A percentile compares a stretch with the other conserved stretches of the same genome.
These are phyloP conservation scores for Ophonus ardosiacus DNA, from an alignment of 2,888 invertebrate genomes.

Conservation along the genomic window DNA sequence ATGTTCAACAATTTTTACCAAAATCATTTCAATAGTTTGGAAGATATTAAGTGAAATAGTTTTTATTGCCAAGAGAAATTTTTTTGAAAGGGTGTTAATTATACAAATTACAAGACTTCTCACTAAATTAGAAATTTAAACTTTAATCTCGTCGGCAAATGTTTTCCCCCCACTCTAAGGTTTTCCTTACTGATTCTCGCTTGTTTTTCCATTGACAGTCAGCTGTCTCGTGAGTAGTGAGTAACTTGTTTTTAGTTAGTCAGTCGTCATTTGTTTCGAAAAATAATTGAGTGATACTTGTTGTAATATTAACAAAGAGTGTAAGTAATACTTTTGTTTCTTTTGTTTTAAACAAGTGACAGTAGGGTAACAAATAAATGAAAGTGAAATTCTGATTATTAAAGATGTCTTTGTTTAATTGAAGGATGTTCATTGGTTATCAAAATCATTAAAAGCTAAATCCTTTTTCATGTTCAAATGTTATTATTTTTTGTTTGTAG, in stretches of 20 bases:
- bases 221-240: neutral
- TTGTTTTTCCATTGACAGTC: neutral
- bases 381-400: neutral
- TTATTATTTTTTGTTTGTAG: neutral
- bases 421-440: neutral
- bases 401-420: neutral
- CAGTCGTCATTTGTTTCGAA: neutral
- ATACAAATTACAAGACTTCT: neutral
- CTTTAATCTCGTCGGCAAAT: neutral
- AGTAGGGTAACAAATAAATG: neutral
- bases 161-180: neutral
- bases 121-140: neutral
- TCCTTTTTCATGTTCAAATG: neutral
- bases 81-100: neutral
- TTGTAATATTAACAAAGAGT: neutral
- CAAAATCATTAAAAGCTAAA: neutral
- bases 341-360: neutral
- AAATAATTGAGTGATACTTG: neutral
- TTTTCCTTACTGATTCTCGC: neutral
- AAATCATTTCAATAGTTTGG: no score
- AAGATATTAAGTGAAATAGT: no score
- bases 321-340: neutral
- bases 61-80: neutral
- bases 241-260: neutral
- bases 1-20: no score